These are phyloP conservation scores for Buteo buteo DNA, from an alignment of 2,113 vertebrate genomes.

Conservation along the genomic window DNA sequence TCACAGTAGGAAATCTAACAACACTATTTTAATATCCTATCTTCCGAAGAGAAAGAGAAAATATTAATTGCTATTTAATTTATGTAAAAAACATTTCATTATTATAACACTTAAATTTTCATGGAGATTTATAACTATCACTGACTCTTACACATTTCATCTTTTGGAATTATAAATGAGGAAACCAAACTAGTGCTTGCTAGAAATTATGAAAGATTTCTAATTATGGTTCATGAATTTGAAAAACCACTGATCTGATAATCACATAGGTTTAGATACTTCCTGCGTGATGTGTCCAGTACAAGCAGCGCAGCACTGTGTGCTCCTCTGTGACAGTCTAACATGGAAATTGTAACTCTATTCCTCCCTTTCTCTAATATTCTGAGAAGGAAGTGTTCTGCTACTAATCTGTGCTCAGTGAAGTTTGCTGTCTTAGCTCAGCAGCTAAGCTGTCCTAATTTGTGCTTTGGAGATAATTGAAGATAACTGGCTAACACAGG, in stretches of 20 bases:
- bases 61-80: slow-evolving; percentile 78
- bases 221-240: slow-evolving; percentile 54
- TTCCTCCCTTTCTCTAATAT: not conserved
- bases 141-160: slow-evolving; percentile 17
- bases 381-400: not conserved
- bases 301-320: not conserved
- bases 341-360: not conserved
- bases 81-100: slow-evolving; percentile 73
- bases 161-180: slow-evolving; percentile 46
- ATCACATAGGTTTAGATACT: not conserved
- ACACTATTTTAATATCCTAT: slow-evolving; percentile 64
- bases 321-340: not conserved
- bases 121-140: slow-evolving; percentile 58
- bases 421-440: not conserved
- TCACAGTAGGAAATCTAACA: slow-evolving; percentile 76
- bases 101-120: slow-evolving; percentile 69
- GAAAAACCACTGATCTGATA: slow-evolving; percentile 56
- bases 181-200: slow-evolving; percentile 43
- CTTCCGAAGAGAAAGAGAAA: slow-evolving; percentile 67
- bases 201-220: slow-evolving; percentile 54
- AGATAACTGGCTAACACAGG: not conserved
- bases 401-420: not conserved
- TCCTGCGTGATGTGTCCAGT: not conserved
- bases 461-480: not conserved
- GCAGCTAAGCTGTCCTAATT: not conserved